Base-by-base conservation (phyloP, 2,888 invertebrate species). In the Caenorhabditis sinica region DNA sequence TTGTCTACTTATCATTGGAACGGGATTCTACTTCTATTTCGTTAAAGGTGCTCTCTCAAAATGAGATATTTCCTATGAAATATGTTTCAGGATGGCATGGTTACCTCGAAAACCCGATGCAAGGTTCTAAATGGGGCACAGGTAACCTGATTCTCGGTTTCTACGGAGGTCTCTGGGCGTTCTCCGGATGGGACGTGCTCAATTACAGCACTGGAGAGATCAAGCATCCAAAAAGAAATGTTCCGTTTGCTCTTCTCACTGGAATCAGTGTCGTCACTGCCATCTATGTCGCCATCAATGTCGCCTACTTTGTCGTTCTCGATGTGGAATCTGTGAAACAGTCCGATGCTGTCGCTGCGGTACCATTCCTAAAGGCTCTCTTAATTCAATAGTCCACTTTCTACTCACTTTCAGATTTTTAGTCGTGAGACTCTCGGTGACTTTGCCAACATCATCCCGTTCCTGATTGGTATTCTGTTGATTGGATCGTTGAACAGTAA, bases 401-500 rank as follows among this genome's bases (percentile, higher is more conserved):
- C 79, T 79, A 71, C 79, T 79, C 63, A 61, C 20, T 88, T 88
- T 56, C 86, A 91, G 92, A 74, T 92, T 56, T 92, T 92, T 90
- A 89, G 90, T 65, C 90, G 90, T 75, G 89, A 88, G 45, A 91
- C 92, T 13, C 85, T 92, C 51, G 92, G 92, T 40, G 81, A 86
- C 4, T 90, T 92, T 63, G 89, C 91, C 58, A 90, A 88, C 60
- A 74, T 88, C 28, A 93, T 92, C 53, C 92, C 92, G 9, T 92
- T 92, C 73, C 85, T 92, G 49, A 92, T 92, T 71, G 92, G 92
- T 13, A 89, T 92, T 61, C 87, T 92, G 17, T 86, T 92, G 36
- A 85, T 92, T 80, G 92, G 92, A 30, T 92, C 92, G 23, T 79
- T 92, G 63, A 92, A 92, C 86, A 90, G 91, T 73, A 92, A 92